A percentile compares a stretch with the other conserved stretches of the same genome.
Conservation (phyloP, 2,797 vertebrate genomes). For the Gymnodraco acuticeps region DNA sequence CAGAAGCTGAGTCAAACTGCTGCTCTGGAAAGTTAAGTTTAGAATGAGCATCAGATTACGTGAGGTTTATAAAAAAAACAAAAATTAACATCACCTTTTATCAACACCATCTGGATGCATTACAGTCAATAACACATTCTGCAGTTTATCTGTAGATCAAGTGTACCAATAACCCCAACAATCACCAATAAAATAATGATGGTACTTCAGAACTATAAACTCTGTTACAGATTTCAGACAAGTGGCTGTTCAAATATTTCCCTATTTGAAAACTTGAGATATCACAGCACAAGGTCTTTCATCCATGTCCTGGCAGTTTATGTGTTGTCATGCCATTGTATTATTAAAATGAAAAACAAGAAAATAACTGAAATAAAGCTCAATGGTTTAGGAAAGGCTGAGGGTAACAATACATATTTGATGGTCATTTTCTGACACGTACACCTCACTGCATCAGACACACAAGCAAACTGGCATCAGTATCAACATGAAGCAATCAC, state of each 20-base stretch:
- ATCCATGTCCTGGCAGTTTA: slow-evolving; percentile 14
- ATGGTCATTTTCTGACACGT: slow-evolving; percentile 44
- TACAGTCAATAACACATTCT: slow-evolving; percentile 41
- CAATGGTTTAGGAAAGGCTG: slow-evolving; percentile 23
- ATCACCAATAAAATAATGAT: slow-evolving; percentile 30
- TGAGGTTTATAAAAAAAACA: neutral
- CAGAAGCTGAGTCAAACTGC: slow-evolving; percentile 44
- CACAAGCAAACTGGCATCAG: slow-evolving; percentile 50
- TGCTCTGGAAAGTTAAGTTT: slow-evolving; percentile 36
- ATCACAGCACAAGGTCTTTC: slow-evolving; percentile 12
- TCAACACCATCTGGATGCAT: slow-evolving; percentile 34
- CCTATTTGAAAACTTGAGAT: slow-evolving; percentile 8
- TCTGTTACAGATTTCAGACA: slow-evolving; percentile 24
- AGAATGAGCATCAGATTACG: slow-evolving; percentile 14
- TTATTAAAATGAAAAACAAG: slow-evolving; percentile 15
- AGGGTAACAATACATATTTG: slow-evolving; percentile 26
- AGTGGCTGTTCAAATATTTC: slow-evolving; percentile 11
- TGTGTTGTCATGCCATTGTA: slow-evolving; percentile 16
- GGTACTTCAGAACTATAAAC: slow-evolving; percentile 9
- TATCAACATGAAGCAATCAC: slow-evolving; percentile 53
- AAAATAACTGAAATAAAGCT: slow-evolving; percentile 20
- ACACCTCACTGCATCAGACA: slow-evolving; percentile 61
- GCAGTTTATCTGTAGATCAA: slow-evolving; percentile 19
- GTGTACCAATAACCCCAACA: slow-evolving; percentile 20
- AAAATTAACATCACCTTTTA: slow-evolving; percentile 13